Evolutionary conservation across 2,888 invertebrate genomes (phyloP).

Genomic region (Choristoneura rosaceana): DNA sequence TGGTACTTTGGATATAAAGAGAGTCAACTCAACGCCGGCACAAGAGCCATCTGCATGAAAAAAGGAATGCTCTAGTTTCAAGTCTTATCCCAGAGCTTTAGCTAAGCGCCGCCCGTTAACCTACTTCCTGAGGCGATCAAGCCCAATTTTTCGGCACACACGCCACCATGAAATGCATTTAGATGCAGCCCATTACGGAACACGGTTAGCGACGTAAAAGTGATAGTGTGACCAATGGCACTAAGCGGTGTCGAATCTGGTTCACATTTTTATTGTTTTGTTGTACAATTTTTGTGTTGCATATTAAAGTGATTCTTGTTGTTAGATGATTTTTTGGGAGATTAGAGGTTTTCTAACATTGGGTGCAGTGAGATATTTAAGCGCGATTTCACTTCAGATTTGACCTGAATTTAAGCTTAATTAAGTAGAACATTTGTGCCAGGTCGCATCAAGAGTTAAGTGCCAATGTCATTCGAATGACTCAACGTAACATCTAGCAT

Average conservation of each 20-base stretch:
- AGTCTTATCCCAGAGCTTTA: slow-evolving; percentile 18
- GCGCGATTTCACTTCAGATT: neutral
- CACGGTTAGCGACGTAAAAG: slow-evolving; percentile 10
- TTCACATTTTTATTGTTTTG: slow-evolving; percentile 10
- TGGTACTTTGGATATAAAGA: neutral
- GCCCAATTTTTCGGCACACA: slow-evolving; percentile 21
- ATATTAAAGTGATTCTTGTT: neutral
- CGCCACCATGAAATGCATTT: slow-evolving; percentile 20
- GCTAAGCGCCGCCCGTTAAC: slow-evolving; percentile 10
- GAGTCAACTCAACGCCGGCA: neutral
- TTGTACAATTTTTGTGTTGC: neutral
- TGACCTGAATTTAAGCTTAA: no score
- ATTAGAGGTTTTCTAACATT: neutral
- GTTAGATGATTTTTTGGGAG: neutral
- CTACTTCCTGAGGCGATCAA: slow-evolving; percentile 18
- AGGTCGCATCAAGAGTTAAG: no score
- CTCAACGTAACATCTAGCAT: neutral
- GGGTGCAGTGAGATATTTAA: neutral
- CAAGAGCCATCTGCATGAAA: slow-evolving; percentile 1
- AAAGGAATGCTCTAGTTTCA: slow-evolving; percentile 18
- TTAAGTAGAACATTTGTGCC: no score
- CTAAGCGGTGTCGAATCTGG: slow-evolving; percentile 5
- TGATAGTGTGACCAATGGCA: slow-evolving; percentile 20
- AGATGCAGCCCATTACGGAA: slow-evolving; percentile 26
- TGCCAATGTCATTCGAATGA: neutral